phyloP scores from a whole-genome alignment of 2,888 invertebrate species.

The Catotricha subobsoleta region DNA sequence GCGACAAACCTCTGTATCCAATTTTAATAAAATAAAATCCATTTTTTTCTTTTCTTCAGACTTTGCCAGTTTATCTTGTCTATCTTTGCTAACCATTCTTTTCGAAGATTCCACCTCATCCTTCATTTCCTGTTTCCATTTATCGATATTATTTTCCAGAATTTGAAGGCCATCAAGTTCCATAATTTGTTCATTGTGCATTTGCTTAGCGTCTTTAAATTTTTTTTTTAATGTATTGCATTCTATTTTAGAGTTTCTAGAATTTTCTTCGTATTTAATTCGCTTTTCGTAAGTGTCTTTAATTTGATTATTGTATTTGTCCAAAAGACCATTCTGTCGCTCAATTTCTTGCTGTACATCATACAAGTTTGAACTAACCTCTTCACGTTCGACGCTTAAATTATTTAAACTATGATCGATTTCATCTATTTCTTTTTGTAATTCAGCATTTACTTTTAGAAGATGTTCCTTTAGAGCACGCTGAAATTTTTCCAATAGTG shows the following conservation, averaged over 20 bases:
- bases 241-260: slow-evolving; percentile 22
- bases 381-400: slow-evolving; percentile 23
- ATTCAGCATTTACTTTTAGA: slow-evolving; percentile 40
- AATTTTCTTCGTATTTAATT: slow-evolving; percentile 22
- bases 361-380: slow-evolving; percentile 30
- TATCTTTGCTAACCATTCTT: slow-evolving; percentile 25
- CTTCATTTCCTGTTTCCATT: slow-evolving; percentile 25
- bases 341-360: slow-evolving; percentile 32
- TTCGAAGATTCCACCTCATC: slow-evolving; percentile 24
- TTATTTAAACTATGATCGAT: slow-evolving; percentile 33
- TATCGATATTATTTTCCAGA: slow-evolving; percentile 22
- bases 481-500: slow-evolving; percentile 55
- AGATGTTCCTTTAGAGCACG: slow-evolving; percentile 46
- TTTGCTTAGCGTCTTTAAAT: slow-evolving; percentile 18
- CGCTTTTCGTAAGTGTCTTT: slow-evolving; percentile 23
- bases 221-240: slow-evolving; percentile 21
- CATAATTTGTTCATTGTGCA: slow-evolving; percentile 20
- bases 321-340: slow-evolving; percentile 30
- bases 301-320: slow-evolving; percentile 30
- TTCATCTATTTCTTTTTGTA: slow-evolving; percentile 46
- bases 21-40: slow-evolving; percentile 47
- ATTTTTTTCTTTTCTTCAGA: slow-evolving; percentile 25
- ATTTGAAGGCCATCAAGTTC: slow-evolving; percentile 23
- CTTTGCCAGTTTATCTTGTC: slow-evolving; percentile 25
- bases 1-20: slow-evolving; percentile 51